Evolutionary conservation across 1,140 invertebrate species (phyloP).

Genomic region (Leptinotarsa undecemlineata): DNA sequence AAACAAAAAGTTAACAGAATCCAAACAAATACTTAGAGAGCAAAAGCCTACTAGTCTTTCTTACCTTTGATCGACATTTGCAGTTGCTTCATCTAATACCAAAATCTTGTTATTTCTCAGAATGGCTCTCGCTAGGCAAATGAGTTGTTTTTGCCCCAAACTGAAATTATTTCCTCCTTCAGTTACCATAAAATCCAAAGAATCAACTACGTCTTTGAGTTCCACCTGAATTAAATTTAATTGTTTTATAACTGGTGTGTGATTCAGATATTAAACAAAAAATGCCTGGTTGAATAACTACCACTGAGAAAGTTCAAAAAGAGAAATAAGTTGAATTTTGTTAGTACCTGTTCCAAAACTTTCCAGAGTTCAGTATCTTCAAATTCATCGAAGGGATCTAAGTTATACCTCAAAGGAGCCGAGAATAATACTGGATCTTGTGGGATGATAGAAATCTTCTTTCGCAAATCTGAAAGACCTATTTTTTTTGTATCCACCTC

Average conservation of each 20-base stretch:
- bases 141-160: slow-evolving; percentile 83
- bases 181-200: slow-evolving; percentile 65
- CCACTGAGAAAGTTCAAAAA: too few relatives aligned
- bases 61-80: slow-evolving; percentile 61
- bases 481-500: slow-evolving; percentile 65
- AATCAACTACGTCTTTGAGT: slow-evolving; percentile 61
- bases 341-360: slow-evolving; percentile 63
- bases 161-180: slow-evolving; percentile 72
- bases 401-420: slow-evolving; percentile 85
- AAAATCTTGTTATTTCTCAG: slow-evolving; percentile 64
- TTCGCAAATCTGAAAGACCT: slow-evolving; percentile 71
- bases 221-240: slow-evolving; percentile 58
- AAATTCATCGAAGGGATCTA: slow-evolving; percentile 77
- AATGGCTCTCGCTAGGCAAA: slow-evolving; percentile 85
- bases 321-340: too few relatives aligned
- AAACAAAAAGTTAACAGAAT: too few relatives aligned
- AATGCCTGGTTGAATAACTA: too few relatives aligned
- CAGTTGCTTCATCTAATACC: slow-evolving; percentile 64
- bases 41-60: background rate
- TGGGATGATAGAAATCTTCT: slow-evolving; percentile 82
- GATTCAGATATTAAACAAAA: too few relatives aligned
- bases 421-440: slow-evolving; percentile 93
- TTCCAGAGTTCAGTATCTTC: slow-evolving; percentile 77
- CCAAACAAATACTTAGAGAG: too few relatives aligned
- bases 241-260: too few relatives aligned